Evolutionary conservation across 1,140 invertebrate species (phyloP).

Genomic region (Drusus annulatus): DNA sequence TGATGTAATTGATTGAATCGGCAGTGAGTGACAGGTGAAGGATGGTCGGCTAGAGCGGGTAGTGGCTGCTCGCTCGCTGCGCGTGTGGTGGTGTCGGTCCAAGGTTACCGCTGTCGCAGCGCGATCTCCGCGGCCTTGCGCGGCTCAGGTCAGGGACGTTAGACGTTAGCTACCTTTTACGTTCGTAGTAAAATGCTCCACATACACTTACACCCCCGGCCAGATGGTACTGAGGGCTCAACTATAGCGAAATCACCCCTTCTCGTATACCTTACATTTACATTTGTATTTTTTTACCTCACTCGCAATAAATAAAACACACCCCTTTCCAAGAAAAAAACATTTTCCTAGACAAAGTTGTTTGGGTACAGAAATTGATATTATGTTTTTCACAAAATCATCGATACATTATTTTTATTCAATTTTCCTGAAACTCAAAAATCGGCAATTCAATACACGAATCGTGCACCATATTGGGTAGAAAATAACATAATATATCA

Average conservation of each 20-base stretch:
- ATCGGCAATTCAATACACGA: too few relatives aligned
- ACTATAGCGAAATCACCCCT: background rate
- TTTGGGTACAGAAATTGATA: too few relatives aligned
- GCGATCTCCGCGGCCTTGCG: slow-evolving; percentile 43
- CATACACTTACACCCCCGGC: background rate
- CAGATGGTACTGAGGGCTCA: background rate
- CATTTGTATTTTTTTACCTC: too few relatives aligned
- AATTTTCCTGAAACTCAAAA: too few relatives aligned
- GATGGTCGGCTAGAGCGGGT: background rate
- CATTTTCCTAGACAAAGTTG: too few relatives aligned
- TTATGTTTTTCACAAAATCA: too few relatives aligned
- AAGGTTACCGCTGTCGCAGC: slow-evolving; percentile 56
- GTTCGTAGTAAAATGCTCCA: slow-evolving; percentile 47
- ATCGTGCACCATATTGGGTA: too few relatives aligned
- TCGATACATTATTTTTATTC: too few relatives aligned
- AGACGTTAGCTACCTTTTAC: slow-evolving; percentile 26
- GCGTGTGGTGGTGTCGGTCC: slow-evolving; percentile 1
- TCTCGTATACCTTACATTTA: background rate
- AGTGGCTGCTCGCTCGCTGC: background rate
- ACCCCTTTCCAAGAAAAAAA: too few relatives aligned
- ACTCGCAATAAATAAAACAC: too few relatives aligned
- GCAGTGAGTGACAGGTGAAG: background rate
- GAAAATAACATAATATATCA: too few relatives aligned
- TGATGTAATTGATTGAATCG: background rate
- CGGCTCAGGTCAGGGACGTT: slow-evolving; percentile 47